These are phyloP conservation scores for Microctenopoma steveboyesi DNA, from an alignment of 2,797 vertebrate genomes.

Conservation along the genomic window DNA sequence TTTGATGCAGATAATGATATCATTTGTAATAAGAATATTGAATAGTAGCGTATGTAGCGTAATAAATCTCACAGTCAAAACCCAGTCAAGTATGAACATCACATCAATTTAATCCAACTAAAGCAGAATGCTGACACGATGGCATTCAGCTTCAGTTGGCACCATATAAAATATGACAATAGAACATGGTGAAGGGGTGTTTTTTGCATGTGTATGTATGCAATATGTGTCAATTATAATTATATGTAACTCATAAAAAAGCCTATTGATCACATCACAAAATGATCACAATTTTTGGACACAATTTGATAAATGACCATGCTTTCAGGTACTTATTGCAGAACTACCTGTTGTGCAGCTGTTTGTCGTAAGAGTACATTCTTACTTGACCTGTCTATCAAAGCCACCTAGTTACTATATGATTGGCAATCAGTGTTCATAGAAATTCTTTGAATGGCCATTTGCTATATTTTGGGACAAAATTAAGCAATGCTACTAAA, in stretches of 20 bases:
- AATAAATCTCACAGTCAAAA: conserved; percentile 3
- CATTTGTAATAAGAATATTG: conserved; percentile 30
- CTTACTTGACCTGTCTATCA: background rate
- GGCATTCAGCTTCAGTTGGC: too few species aligned
- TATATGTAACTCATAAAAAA: background rate
- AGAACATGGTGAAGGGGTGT: background rate
- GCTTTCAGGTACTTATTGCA: background rate
- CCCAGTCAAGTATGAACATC: conserved; percentile 26
- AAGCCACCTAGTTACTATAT: conserved; percentile 6
- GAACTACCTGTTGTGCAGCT: background rate
- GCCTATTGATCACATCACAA: background rate
- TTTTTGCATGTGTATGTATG: background rate
- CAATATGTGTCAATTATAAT: background rate
- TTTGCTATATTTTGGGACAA: background rate
- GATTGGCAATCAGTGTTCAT: conserved; percentile 7
- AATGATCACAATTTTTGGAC: background rate
- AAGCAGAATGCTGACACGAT: background rate
- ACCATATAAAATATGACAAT: background rate
- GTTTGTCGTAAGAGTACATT: background rate
- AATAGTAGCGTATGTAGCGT: conserved; percentile 19
- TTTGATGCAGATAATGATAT: background rate
- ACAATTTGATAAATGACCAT: background rate
- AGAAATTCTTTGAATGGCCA: background rate
- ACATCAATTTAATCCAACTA: conserved; percentile 14
- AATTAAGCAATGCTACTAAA: background rate